phyloP scores from a whole-genome alignment of 2,888 invertebrate species.

The Hirtodrosophila duncani region DNA sequence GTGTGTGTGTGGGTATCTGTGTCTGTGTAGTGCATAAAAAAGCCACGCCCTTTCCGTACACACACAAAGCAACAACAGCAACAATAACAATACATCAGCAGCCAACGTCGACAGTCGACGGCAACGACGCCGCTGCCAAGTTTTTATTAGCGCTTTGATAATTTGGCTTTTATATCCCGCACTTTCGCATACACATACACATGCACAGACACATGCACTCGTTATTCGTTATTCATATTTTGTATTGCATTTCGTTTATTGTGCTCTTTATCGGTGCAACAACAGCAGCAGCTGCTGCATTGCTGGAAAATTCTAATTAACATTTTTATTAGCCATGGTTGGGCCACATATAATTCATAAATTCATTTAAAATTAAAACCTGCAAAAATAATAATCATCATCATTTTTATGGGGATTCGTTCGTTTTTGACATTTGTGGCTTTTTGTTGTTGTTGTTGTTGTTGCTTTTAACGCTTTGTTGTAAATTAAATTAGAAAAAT shows the following conservation, averaged over 20 bases:
- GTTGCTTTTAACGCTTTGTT: slow-evolving; percentile 16
- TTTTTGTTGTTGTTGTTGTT: slow-evolving; percentile 18
- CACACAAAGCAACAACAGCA: background rate
- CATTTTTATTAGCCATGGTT: slow-evolving; percentile 69
- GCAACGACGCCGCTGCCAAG: slow-evolving; percentile 2
- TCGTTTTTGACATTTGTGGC: background rate
- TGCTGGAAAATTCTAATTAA: slow-evolving; percentile 70
- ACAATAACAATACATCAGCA: background rate
- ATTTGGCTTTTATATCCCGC: slow-evolving; percentile 41
- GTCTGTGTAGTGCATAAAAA: slow-evolving; percentile 14
- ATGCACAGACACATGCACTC: slow-evolving; percentile 22
- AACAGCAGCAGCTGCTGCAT: slow-evolving; percentile 52
- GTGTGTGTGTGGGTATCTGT: slow-evolving; percentile 7
- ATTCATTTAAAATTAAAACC: slow-evolving; percentile 53
- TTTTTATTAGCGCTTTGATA: slow-evolving; percentile 59
- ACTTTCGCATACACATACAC: slow-evolving; percentile 11
- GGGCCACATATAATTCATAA: slow-evolving; percentile 68
- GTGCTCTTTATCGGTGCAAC: slow-evolving; percentile 39
- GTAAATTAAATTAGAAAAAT: slow-evolving; percentile 46
- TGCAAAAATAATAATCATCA: slow-evolving; percentile 48
- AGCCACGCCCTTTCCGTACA: slow-evolving; percentile 38
- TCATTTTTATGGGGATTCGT: slow-evolving; percentile 57
- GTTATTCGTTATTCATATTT: slow-evolving; percentile 15
- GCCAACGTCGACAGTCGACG: background rate
- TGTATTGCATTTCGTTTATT: slow-evolving; percentile 1